Percentiles rank a stretch among this genome's conserved stretches.
These are phyloP conservation scores for Octodon degus DNA, from an alignment of 2,113 vertebrate genomes.

Conservation along the genomic window DNA sequence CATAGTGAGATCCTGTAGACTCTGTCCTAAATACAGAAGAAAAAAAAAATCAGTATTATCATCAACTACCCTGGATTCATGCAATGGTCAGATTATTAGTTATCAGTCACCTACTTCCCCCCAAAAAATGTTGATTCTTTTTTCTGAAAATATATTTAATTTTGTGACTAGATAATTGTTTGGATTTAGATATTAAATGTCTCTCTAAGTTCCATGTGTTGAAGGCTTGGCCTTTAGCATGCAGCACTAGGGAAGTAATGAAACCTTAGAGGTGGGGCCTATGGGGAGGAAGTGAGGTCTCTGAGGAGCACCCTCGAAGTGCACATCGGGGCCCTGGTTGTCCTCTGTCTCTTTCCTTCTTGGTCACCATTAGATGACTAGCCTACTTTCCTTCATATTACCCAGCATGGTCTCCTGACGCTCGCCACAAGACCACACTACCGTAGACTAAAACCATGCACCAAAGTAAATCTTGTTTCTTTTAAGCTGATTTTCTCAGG, in stretches of 20 bases:
- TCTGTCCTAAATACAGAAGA: too few species aligned
- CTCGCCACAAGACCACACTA: neutral
- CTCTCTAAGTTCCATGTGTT: neutral
- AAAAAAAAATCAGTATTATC: too few species aligned
- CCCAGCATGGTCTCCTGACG: neutral
- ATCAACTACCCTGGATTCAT: too few species aligned
- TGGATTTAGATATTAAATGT: neutral
- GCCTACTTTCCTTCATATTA: too few species aligned
- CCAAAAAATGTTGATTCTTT: neutral
- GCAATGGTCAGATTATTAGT: accelerated
- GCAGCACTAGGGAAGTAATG: neutral
- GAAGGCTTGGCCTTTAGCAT: neutral
- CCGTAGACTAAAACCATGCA: neutral
- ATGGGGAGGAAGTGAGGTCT: neutral
- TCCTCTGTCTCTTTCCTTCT: neutral
- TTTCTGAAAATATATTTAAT: neutral
- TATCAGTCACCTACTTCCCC: neutral
- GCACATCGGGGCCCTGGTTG: neutral
- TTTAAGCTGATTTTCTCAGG: neutral
- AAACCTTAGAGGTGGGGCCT: neutral
- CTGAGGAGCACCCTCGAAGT: accelerated
- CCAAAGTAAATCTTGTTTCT: neutral
- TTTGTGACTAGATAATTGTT: neutral
- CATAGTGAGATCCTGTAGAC: too few species aligned
- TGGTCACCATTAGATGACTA: neutral